Base-by-base conservation (phyloP, 2,888 invertebrate genomes). In the Scaeva pyrastri region DNA sequence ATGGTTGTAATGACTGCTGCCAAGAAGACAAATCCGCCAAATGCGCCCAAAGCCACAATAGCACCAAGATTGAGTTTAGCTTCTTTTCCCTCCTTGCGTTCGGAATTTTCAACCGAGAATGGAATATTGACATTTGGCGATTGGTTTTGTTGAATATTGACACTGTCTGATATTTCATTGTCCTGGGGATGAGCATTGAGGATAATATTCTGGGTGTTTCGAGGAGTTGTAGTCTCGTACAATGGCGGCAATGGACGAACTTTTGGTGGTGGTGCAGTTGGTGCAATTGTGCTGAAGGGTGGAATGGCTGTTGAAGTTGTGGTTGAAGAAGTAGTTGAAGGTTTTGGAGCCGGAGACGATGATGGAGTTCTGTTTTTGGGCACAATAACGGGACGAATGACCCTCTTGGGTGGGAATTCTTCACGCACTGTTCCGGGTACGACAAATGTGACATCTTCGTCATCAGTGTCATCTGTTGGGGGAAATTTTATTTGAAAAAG, bases 1-100 rank as follows among this genome's bases (percentile, higher is more conserved):
- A 97, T 96, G 6, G 97, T 97, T 2, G 97, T 97, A 88, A 97
- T 96, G 87, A 98, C 96, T 31, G 97, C 97, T 11, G 97, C 96
- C 64, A 98, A 94, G 91, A 98, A 97, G 8, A 98, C 97, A 89
- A 98, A 96, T 10, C 96, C 97, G n/a, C 97, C 98, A 91, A 98
- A 97, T 10, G 97, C 97, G 2, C 97, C 97, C 16, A 98, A 93
- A 0, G 97, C 97, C 78, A 98, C 97, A 88, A 98, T 96, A 7
- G 97, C 97, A 72, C 97, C 97, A 77, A 97, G 93, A 92, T 97
- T 97, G 23, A 97, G 93, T 88, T 96, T 95, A 1, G 97, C 96
- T 26, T 91, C 91, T 77, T 91, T 91, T 68, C 91, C 90, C 80
- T 91, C 95, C 94, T 88, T 94, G 92, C 21, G 94, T 91, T 89